Base-by-base conservation (phyloP, 2,888 invertebrate species). In the Arctia plantaginis region DNA sequence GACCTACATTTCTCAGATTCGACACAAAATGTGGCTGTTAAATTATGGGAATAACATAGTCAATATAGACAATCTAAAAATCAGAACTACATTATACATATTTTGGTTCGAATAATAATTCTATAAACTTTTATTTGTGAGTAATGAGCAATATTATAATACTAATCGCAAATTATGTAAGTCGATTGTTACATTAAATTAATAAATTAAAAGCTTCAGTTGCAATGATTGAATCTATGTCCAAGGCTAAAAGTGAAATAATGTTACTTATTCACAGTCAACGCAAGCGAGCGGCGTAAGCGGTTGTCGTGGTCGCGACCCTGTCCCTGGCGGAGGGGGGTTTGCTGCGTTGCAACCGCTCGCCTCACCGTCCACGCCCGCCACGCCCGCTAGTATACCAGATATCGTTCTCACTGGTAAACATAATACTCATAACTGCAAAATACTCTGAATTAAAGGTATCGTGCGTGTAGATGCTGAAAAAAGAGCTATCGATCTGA, bases 321-420 rank as follows among this genome's bases (percentile, higher is more conserved):
- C 94, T 23, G 96, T 90, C 95, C 96, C 92, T 91, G 96, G 90
- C 96, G 97, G 90, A 80, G 92, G 93, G 96, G 97, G 90, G 80
- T 97, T 96, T 87, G 91, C 95, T 81, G 89, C 97, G 84, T 96
- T 97, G 91, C 91, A 92, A 90, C 95, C 91, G 88, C 95, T 91
- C 85, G 95, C 86, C 76, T 90, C 90, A 72, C 90, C 90, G 76
- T 84, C 91, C 86, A 89, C 96, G 78, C 95, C 94, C 89, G 96
- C 97, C 94, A 98, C 98, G 87, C 98, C 98, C 84, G 97, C 97
- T 93, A 97, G 97, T 94, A 97, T 98, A 94, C 98, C 98, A 82
- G 97, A 98, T 93, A 98, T 98, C 87, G 97, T 97, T 89, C 96
- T 97, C 87, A 97, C 97, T 30, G 78, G 75, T 75, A 69, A 62